phyloP scores from a whole-genome alignment of 2,888 invertebrate species.

The Leucoptera coffeella region DNA sequence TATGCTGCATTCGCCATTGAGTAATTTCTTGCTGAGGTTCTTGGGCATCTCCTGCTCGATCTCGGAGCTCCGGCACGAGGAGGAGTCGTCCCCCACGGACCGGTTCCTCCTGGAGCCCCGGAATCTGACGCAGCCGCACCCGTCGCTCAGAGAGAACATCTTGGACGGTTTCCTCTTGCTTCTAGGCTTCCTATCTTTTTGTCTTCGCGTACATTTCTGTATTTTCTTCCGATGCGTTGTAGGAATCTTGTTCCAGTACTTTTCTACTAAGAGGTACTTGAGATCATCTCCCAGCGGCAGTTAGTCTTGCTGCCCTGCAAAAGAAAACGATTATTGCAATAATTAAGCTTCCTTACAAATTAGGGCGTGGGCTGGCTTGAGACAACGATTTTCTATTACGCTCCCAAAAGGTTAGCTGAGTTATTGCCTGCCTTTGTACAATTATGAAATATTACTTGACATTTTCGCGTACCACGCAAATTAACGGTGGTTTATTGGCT shows the following conservation, averaged over 20 bases:
- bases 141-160: slow-evolving; percentile 44
- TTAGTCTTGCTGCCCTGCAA: too few relatives aligned
- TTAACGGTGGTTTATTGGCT: too few relatives aligned
- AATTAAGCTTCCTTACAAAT: too few relatives aligned
- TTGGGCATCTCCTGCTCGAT: slow-evolving; percentile 43
- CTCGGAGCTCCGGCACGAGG: slow-evolving; percentile 43
- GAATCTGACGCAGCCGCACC: slow-evolving; percentile 43
- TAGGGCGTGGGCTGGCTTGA: too few relatives aligned
- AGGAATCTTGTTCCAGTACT: slow-evolving; percentile 39
- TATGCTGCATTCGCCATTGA: slow-evolving; percentile 41
- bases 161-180: slow-evolving; percentile 23
- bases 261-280: too few relatives aligned
- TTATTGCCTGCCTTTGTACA: too few relatives aligned
- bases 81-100: slow-evolving; percentile 35
- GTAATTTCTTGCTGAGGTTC: slow-evolving; percentile 22
- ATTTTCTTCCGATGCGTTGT: slow-evolving; percentile 29
- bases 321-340: too few relatives aligned
- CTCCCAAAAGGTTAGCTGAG: too few relatives aligned
- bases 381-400: too few relatives aligned
- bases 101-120: slow-evolving; percentile 28
- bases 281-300: too few relatives aligned
- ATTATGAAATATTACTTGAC: too few relatives aligned
- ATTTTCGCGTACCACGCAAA: too few relatives aligned
- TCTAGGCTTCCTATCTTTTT: slow-evolving; percentile 34
- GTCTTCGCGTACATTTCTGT: slow-evolving; percentile 41